These are phyloP conservation scores for Agelas oroides DNA, from an alignment of 37 sponge, comb jelly and placozoan species.

Conservation along the genomic window DNA sequence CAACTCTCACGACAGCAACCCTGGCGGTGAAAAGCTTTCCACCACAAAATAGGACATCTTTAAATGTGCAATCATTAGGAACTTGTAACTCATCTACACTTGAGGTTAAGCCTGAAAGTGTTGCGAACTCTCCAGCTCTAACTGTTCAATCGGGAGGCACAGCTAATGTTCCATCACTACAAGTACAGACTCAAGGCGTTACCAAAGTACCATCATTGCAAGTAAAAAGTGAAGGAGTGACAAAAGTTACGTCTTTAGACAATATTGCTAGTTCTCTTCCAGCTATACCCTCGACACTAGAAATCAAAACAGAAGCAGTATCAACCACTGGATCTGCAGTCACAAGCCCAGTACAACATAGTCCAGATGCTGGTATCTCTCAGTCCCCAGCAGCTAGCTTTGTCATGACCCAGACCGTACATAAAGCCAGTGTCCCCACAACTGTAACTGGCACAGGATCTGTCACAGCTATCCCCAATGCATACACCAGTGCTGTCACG, in stretches of 20 bases:
- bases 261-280: too few species aligned
- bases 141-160: conserved; percentile 1
- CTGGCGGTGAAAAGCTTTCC: conserved; percentile 7
- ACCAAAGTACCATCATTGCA: conserved; percentile 15
- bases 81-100: neutral
- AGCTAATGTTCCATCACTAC: conserved; percentile 18
- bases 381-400: neutral
- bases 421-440: conserved; percentile 18
- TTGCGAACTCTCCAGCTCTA: neutral
- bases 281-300: neutral
- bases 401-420: conserved; percentile 37
- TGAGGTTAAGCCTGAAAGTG: neutral
- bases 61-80: neutral
- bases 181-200: conserved; percentile 49
- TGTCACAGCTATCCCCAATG: conserved; percentile 62
- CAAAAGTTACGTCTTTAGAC: too few species aligned
- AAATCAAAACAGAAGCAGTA: conserved; percentile 49
- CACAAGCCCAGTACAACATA: neutral
- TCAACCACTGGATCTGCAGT: conserved; percentile 11
- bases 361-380: neutral
- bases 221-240: neutral
- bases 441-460: conserved; percentile 59
- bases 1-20: conserved; percentile 4
- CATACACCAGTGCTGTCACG: conserved; percentile 67
- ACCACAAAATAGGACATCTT: conserved; percentile 2